Evolutionary conservation across 2,888 invertebrate genomes (phyloP), one percentile per base, ranked within the genome.

Genomic region (Tromatobia lineatoria): DNA sequence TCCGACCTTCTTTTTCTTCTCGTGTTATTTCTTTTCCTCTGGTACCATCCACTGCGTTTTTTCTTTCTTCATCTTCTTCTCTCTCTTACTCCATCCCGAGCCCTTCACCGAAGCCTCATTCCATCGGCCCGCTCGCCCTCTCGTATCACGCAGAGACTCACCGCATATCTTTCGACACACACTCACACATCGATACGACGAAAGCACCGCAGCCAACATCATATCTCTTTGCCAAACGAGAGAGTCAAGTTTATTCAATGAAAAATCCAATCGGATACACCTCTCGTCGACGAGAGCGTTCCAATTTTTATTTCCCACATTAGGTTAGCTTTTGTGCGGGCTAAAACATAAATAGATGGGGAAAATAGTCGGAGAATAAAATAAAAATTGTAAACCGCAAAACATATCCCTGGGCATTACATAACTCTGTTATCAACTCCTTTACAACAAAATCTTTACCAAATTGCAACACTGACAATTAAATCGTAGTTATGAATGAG

Each of bases 161-260:
- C 54, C 45, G 45, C 66, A 47, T 67, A 79, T 66, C 73, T 80
- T 11, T 66, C 29, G 54, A 57, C 29, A 64, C 20, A 8, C 54
- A 8, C 38, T 42, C 64, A 11, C 20, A 42, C 34, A 64, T 20
- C 20, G 38, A 64, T 59, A 57, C 57, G 71, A 71, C 45, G 38
- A 61, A 29, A n/a, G 59, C 59, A 73, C 73, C 52, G 59, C 45
- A 78, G 50, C 74, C 78, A 75, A 71, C 66, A 61, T 80, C 75
- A 75, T 75, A 83, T 80, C 76, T 80, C 80, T 75, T 83, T 80
- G 77, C 74, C 64, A 64, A 67, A 29, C 70, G 38, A 45, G 79
- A 45, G 79, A 83, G 57, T 75, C 78, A 79, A 83, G 74, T 83
- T 79, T 79, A 79, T 83, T 83, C 83, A 79, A 83, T 79, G 83